These are phyloP conservation scores for Musca domestica DNA, from an alignment of 1,140 invertebrate species.

Conservation along the genomic window DNA sequence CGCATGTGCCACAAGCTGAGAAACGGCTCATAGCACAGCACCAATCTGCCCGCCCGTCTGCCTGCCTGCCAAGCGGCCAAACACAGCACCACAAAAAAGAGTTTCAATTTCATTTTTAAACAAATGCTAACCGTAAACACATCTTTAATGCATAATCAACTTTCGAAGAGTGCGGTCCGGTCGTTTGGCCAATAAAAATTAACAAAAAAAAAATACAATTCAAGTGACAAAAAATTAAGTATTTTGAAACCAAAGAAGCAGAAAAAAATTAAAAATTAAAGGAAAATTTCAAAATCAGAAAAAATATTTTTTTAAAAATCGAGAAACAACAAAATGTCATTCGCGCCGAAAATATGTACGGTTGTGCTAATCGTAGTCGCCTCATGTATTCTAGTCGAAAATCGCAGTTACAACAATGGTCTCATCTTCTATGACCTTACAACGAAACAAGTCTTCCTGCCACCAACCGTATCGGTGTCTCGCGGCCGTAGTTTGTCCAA, in stretches of 20 bases:
- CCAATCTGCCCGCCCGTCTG: too few relatives aligned
- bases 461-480: conserved; percentile 47
- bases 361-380: conserved; percentile 8
- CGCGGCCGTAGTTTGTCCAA: conserved; percentile 43
- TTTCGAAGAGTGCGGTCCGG: conserved; percentile 41
- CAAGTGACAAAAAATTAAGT: not conserved
- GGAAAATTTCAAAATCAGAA: not conserved
- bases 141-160: conserved; percentile 50
- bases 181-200: conserved; percentile 23
- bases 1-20: conserved; percentile 13
- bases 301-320: conserved; percentile 20
- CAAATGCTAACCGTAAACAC: conserved; percentile 40
- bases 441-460: conserved; percentile 37
- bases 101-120: conserved; percentile 53
- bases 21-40: not conserved
- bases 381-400: conserved; percentile 1
- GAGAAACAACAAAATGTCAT: conserved; percentile 10
- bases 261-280: conserved; percentile 6
- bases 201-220: conserved; percentile 9
- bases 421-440: conserved; percentile 44
- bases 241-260: conserved; percentile 18
- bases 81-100: conserved; percentile 24
- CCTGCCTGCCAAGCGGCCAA: not conserved
- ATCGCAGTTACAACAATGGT: conserved; percentile 46
- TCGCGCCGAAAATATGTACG: conserved; percentile 5